These are phyloP conservation scores for Archocentrus centrarchus DNA, from an alignment of 2,113 vertebrate genomes.

Conservation along the genomic window DNA sequence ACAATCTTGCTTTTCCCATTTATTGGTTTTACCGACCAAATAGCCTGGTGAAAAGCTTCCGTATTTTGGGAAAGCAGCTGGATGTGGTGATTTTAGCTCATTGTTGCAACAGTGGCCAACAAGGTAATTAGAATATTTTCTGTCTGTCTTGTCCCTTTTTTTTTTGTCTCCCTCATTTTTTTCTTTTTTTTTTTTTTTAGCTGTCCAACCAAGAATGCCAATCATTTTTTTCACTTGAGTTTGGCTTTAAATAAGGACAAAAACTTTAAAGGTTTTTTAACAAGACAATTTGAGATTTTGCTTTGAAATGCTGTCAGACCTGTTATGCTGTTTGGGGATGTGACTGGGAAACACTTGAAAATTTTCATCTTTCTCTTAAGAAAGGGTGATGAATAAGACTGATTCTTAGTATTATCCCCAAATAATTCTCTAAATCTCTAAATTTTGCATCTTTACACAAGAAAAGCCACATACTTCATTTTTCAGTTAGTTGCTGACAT, in stretches of 20 bases:
- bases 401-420: neutral
- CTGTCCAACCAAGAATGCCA: neutral
- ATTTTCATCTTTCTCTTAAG: neutral
- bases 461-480: too few species aligned
- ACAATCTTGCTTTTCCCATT: neutral
- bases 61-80: conserved; percentile 30
- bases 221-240: conserved; percentile 8
- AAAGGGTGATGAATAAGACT: neutral
- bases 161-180: neutral
- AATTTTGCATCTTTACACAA: neutral
- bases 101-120: conserved; percentile 1
- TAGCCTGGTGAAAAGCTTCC: conserved; percentile 8
- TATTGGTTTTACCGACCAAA: conserved; percentile 23
- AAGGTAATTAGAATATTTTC: neutral
- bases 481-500: too few species aligned
- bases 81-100: conserved; percentile 23
- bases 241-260: conserved; percentile 9
- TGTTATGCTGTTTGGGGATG: neutral
- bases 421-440: neutral
- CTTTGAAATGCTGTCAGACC: conserved; percentile 41
- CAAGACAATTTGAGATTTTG: conserved; percentile 19
- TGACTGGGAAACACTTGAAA: neutral
- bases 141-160: neutral
- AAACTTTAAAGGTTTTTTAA: neutral
- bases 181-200: neutral